Evolutionary conservation across 2,113 vertebrate species (phyloP), one percentile per base, ranked within the genome.

Genomic region (Notothenia coriiceps): DNA sequence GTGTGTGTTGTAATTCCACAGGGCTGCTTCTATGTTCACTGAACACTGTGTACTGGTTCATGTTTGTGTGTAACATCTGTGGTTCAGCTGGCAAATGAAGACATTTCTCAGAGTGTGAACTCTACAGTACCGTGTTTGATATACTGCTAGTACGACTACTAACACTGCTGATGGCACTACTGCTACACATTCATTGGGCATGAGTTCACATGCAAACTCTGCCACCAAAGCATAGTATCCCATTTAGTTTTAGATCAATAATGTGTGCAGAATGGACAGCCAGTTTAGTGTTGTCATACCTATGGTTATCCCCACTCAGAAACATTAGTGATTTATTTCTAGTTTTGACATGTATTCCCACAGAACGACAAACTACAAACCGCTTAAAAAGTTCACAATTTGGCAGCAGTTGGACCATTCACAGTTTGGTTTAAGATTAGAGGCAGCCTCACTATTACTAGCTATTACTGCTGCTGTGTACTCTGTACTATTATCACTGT

Each of bases 21-120:
- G 69, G 9, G 35, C 17, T 4, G 64, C 8, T 25, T 57, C 60
- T 35, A n/a, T 40, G 44, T 5, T 50, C 59, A 25, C 69, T 43
- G 62, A 52, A 73, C 61, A 73, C 35, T 10, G 20, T 77, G 82
- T 68, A 15, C 68, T 7, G 50, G 10, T 62, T 66, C 43, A 25
- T 35, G 74, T 77, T 60, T 54, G 61, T 22, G 35, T 76, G 43
- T 17, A 17, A 77, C 22, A 73, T 62, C 47, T 80, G 70, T 10
- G 74, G 29, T 51, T 84, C 50, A 57, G 55, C 64, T 59, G 74
- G 65, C 43, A 79, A 43, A 57, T 35, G 6, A 63, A 62, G 71
- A 65, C 0, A 77, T 35, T 18, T 52, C 56, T 22, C 57, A 35
- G 17, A 12, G 29, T 44, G 62, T 15, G 63, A 52, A 22, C 68